Evolutionary conservation across 2,797 vertebrate species (phyloP).

Genomic region (Nyctibius grandis): DNA sequence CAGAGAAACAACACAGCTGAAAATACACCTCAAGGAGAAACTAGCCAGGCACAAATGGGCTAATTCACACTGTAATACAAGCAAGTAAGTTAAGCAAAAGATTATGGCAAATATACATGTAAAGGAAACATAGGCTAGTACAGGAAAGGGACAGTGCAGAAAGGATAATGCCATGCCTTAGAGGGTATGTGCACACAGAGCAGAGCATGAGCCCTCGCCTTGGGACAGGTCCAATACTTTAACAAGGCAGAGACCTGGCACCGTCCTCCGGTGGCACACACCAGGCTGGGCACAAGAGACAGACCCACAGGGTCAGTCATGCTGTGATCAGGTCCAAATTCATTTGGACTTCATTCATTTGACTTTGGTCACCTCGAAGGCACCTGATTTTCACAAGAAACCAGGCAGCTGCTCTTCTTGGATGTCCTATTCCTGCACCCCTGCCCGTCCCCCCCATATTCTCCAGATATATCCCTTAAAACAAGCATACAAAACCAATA

Average conservation of each 20-base stretch:
- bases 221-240: background rate
- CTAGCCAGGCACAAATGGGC: background rate
- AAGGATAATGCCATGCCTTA: background rate
- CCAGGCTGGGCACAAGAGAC: background rate
- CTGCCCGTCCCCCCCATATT: background rate
- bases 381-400: background rate
- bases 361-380: background rate
- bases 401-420: background rate
- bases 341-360: background rate
- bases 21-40: background rate
- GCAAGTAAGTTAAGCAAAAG: background rate
- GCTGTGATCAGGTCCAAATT: background rate
- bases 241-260: background rate
- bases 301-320: background rate
- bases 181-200: background rate
- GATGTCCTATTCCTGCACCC: background rate
- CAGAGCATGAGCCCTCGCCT: fast-evolving
- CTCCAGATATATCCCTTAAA: background rate
- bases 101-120: fast-evolving
- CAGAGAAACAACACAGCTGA: background rate
- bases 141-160: background rate
- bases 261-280: background rate
- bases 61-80: background rate
- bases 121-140: background rate
- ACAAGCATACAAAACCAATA: background rate